Conservation (phyloP, 1,140 invertebrate genomes). For the Trypoxylus dichotomus region DNA sequence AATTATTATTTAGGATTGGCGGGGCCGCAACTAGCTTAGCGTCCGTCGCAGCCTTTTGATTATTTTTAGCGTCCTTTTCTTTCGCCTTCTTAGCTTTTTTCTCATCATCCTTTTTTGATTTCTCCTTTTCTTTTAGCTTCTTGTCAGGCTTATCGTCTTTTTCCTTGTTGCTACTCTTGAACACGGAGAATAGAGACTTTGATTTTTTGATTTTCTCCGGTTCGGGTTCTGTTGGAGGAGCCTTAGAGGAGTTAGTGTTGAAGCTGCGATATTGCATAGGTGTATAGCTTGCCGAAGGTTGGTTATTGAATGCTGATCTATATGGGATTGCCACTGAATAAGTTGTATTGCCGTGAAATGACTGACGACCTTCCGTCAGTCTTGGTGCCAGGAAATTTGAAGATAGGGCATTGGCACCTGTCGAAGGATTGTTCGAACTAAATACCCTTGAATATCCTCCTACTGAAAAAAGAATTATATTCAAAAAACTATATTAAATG, state of each 20-base stretch:
- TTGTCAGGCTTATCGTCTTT: not conserved
- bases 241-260: not conserved
- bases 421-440: not conserved
- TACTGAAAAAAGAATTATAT: constrained; percentile 1
- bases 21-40: not conserved
- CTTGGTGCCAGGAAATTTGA: not conserved
- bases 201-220: not conserved
- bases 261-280: constrained; percentile 16
- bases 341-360: not conserved
- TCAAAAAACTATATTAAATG: constrained; percentile 15
- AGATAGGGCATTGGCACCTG: not conserved
- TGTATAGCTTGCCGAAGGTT: not conserved
- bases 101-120: not conserved
- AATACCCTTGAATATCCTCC: not conserved
- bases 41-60: not conserved
- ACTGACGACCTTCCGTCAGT: not conserved
- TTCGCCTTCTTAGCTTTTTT: not conserved
- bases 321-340: not conserved
- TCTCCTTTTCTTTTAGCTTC: not conserved
- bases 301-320: not conserved
- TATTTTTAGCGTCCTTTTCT: not conserved
- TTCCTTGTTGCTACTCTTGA: not conserved
- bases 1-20: no score
- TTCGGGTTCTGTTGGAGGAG: not conserved
- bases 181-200: not conserved